Base-by-base conservation (phyloP, 2,113 vertebrate species). In the Otolemur garnettii region DNA sequence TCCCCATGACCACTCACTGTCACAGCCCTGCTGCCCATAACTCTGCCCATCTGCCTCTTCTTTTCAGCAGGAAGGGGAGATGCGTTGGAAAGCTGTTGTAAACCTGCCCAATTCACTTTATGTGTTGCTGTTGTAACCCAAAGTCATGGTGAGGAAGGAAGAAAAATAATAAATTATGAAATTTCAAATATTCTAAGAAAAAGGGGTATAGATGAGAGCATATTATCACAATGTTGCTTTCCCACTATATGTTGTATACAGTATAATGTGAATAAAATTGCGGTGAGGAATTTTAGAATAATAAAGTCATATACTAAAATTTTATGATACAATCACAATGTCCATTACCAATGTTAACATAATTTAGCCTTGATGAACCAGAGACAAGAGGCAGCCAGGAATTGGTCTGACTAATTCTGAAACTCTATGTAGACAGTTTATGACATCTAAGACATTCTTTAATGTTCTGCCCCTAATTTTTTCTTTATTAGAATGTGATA, bases 211-310 rank as follows among this genome's bases (percentile, higher is more conserved):
- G 69, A 62, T 62, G 21, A 78, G 28, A 18, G 1, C 1, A 15
- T 68, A 26, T n/a, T 84, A 62, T 75, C 45, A 13, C 28, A 87
- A 13, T 11, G 30, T 66, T 38, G 21, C 33, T 83, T 81, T 69
- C 26, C 18, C 80, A 5, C 45, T 68, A 14, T 53, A 19, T 68
- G n/a, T 22, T 7, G 64, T 57, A 19, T 68, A 42, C 19, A 9
- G 64, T 62, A 53, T 35, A 55, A 69, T 26, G 38, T 35, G 53
- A 86, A 78, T 50, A 28, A 53, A 68, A 68, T 62, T 79, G 50
- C 19, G n/a, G 55, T 33, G 74, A 83, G 62, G 74, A 35, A 38
- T 82, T 93, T 93, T 78, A 82, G 33, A 85, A 72, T 42, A 86
- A 85, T 33, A 55, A 80, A 57, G n/a, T 72, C 45, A 26, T 62